A percentile compares a stretch with the other conserved stretches of the same genome.
These are phyloP conservation scores for Clarias laeviceps DNA, from an alignment of 2,797 vertebrate genomes.

Conservation along the genomic window DNA sequence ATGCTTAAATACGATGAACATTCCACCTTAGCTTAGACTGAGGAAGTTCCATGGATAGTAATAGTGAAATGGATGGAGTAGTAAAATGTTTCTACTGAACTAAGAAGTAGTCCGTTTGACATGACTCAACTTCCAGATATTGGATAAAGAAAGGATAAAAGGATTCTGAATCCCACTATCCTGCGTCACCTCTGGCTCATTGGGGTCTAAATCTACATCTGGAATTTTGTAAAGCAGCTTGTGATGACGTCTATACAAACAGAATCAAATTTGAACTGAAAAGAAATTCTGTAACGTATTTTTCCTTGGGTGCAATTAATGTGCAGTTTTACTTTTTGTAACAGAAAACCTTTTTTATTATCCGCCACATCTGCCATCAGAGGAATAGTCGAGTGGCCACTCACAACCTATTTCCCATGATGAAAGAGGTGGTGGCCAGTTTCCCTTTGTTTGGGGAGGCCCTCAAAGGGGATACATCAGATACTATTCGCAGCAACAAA, in stretches of 20 bases:
- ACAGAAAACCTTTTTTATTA: background rate
- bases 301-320: background rate
- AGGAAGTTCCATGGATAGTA: no score
- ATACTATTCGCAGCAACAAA: constrained; percentile 61
- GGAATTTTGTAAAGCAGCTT: background rate
- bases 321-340: constrained; percentile 5
- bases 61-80: no score
- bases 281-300: background rate
- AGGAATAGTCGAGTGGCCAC: constrained; percentile 13
- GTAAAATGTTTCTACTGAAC: no score
- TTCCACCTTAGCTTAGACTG: no score
- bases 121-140: no score
- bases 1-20: no score
- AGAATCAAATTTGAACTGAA: background rate
- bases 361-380: constrained; percentile 6
- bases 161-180: background rate
- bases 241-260: background rate
- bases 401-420: constrained; percentile 13
- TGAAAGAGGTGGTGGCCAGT: constrained; percentile 13
- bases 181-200: background rate
- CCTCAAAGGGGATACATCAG: constrained; percentile 56
- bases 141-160: background rate
- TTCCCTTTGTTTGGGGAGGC: constrained; percentile 42
- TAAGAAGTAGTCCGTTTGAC: no score
- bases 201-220: background rate